Evolutionary conservation across 2,888 invertebrate species (phyloP).

Genomic region (Atherix ibis): DNA sequence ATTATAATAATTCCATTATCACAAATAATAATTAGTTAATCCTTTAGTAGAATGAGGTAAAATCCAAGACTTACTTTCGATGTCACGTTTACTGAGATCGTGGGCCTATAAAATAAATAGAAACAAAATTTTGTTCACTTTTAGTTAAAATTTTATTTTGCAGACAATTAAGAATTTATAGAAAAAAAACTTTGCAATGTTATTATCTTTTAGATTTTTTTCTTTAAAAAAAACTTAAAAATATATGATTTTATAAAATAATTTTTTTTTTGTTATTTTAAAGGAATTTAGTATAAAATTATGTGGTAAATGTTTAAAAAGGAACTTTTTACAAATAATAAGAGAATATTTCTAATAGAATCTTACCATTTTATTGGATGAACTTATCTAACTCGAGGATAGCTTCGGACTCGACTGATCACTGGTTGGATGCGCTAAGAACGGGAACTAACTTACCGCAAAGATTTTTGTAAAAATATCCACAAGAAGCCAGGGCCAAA

Average conservation of each 20-base stretch:
- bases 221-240: conserved; percentile 4
- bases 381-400: conserved; percentile 36
- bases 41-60: too few species aligned
- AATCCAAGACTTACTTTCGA: conserved; percentile 85
- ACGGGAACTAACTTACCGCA: too few species aligned
- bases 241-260: conserved; percentile 2
- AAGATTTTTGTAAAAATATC: too few species aligned
- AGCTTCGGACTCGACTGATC: conserved; percentile 35
- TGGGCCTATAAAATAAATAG: conserved; percentile 46
- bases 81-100: conserved; percentile 72
- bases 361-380: conserved; percentile 51
- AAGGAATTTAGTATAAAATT: background rate
- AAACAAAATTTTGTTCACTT: background rate
- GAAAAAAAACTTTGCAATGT: too few species aligned
- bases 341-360: too few species aligned
- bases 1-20: too few species aligned
- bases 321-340: too few species aligned
- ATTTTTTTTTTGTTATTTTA: conserved; percentile 6
- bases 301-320: conserved; percentile 3
- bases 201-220: too few species aligned
- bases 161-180: too few species aligned
- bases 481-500: too few species aligned
- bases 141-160: conserved; percentile 1
- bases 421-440: conserved; percentile 25
- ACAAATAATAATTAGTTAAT: too few species aligned